Percentiles rank a stretch among this genome's conserved stretches.
Conservation (phyloP, 1,140 invertebrate genomes). For the Pomacea maculata region DNA sequence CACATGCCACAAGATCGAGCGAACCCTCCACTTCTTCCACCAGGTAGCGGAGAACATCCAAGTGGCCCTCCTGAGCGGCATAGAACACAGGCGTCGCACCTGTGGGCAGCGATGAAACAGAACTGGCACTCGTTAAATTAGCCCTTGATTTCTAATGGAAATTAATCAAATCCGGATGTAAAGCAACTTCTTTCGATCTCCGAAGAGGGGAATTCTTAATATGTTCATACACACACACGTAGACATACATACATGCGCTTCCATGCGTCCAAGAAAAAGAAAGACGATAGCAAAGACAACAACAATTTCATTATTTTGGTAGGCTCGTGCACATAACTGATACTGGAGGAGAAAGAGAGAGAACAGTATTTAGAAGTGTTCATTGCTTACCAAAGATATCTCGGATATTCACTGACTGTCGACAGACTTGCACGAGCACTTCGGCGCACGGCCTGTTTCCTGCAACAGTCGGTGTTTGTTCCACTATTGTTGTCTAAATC, state of each 20-base stretch:
- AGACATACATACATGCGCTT: too few species aligned
- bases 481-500: neutral
- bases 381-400: constrained; percentile 24
- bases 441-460: constrained; percentile 19
- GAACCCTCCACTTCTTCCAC: constrained; percentile 81
- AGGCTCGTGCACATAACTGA: too few species aligned
- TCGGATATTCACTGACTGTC: constrained; percentile 20
- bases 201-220: too few species aligned
- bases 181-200: too few species aligned
- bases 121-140: neutral
- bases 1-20: constrained; percentile 77
- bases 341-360: too few species aligned
- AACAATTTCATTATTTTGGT: too few species aligned
- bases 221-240: too few species aligned
- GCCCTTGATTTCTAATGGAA: too few species aligned
- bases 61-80: constrained; percentile 84
- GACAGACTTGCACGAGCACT: constrained; percentile 12
- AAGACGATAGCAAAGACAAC: too few species aligned
- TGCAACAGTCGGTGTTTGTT: neutral
- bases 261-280: too few species aligned
- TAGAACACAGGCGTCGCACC: constrained; percentile 79
- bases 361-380: neutral
- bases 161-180: too few species aligned
- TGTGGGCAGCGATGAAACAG: neutral
- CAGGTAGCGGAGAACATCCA: constrained; percentile 83